Conservation (phyloP, 1,140 invertebrate species). For the Drosophila carrolli region DNA sequence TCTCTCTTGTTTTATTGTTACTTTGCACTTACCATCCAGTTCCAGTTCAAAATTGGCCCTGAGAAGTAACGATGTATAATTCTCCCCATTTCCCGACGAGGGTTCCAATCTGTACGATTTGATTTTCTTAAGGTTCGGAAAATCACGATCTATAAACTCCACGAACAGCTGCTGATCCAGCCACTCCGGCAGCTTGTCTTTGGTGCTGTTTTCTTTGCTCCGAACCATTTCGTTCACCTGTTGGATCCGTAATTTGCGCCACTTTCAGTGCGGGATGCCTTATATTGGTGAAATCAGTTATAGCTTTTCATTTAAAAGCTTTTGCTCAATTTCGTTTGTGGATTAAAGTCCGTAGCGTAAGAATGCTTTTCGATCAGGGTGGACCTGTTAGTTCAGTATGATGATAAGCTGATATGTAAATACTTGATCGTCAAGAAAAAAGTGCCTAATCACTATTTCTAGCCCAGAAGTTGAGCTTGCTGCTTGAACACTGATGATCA, state of each 20-base stretch:
- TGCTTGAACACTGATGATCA: not conserved
- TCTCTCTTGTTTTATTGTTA: too few relatives aligned
- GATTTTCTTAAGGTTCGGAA: conserved; percentile 45
- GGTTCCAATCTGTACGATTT: conserved; percentile 40
- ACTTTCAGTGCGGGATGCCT: not conserved
- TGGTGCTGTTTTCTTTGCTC: not conserved
- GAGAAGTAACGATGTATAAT: conserved; percentile 62
- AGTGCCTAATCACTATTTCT: conserved; percentile 1
- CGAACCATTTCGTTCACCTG: conserved; percentile 25
- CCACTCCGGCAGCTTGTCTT: conserved; percentile 41
- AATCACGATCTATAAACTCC: conserved; percentile 46
- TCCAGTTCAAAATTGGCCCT: conserved; percentile 46
- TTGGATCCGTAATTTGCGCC: not conserved
- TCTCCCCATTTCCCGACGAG: conserved; percentile 60
- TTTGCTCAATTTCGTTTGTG: conserved; percentile 21
- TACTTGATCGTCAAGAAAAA: not conserved
- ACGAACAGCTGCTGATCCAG: conserved; percentile 37
- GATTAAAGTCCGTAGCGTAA: not conserved
- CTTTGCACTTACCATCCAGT: conserved; percentile 40
- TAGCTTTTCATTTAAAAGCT: conserved; percentile 29
- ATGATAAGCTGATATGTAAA: too few relatives aligned
- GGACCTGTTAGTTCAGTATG: conserved; percentile 12
- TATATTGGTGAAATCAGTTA: conserved; percentile 6
- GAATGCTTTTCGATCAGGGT: conserved; percentile 9
- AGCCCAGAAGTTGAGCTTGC: not conserved